Base-by-base conservation (phyloP, 2,888 invertebrate genomes). In the Athalia circularis region DNA sequence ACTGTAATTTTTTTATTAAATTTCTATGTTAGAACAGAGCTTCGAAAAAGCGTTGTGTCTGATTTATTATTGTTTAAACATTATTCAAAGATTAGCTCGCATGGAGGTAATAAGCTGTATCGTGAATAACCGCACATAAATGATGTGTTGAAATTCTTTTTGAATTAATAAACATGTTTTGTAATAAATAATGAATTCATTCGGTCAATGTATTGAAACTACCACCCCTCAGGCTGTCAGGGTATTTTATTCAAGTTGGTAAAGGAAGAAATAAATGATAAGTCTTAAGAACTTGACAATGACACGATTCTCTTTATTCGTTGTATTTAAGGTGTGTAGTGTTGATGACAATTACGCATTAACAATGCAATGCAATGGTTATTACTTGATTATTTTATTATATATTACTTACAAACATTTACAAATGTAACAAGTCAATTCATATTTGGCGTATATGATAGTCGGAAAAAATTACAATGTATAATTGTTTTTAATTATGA, bases 341-440 rank as follows among this genome's bases (percentile, higher is more conserved):
- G 13, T 72, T 72, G 72, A 72, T 72, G 72, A 72, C 72, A 72
- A 13, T 59, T 57, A 43, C 72, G 72, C 72, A 72, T 72, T 59
- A 72, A 75, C 50, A 64, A 61, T 64, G 29, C 62, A 64, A 75
- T 64, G 61, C 80, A 82, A 80, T 83, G 83, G 83, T 87, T 86
- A 85, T 85, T 86, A 85, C 83, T 86, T 84, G 86, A 87, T 88
- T 85, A 87, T 86, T 88, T 87, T 88, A 87, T 88, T 87, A 85
- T 84, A 85, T 87, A 86, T 85, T 88, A 88, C 88, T 88, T 88
- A 88, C 88, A 88, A 88, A 88, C 88, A 88, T 88, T 88, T 88
- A 88, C 88, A 88, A 88, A 88, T 88, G 87, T 87, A 88, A 88
- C 88, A 88, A 88, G 85, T 88, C 87, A 88, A 88, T 88, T 88